phyloP scores from a whole-genome alignment of 2,888 invertebrate species.

The Calephelis perditalis region DNA sequence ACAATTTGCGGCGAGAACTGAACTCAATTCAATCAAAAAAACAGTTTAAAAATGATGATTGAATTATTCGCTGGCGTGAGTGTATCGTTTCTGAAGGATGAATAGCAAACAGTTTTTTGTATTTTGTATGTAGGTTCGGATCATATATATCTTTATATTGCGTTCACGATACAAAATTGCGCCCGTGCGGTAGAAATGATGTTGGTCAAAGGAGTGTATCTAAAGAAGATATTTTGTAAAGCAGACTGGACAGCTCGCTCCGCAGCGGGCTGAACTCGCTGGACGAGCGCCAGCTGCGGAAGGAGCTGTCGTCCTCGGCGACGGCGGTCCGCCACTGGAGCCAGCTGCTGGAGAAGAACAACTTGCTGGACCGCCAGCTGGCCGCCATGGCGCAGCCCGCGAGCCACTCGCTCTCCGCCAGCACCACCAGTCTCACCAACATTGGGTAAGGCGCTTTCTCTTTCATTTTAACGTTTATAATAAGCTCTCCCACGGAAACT shows the following conservation, averaged over 20 bases:
- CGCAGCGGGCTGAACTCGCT: conserved; percentile 70
- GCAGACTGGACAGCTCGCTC: conserved; percentile 67
- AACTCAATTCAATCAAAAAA: too few relatives aligned
- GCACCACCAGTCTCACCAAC: conserved; percentile 69
- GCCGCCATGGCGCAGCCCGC: conserved; percentile 68
- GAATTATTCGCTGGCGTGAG: too few relatives aligned
- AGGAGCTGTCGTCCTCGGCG: conserved; percentile 66
- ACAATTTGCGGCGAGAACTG: too few relatives aligned
- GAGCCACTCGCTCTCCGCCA: conserved; percentile 59
- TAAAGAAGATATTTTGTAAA: neutral
- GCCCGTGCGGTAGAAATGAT: too few relatives aligned
- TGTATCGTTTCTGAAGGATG: too few relatives aligned
- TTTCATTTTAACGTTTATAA: neutral
- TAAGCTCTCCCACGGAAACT: neutral
- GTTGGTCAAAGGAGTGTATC: too few relatives aligned
- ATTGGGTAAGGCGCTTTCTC: conserved; percentile 56
- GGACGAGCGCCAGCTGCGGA: conserved; percentile 67
- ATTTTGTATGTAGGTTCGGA: too few relatives aligned
- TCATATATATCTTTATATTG: too few relatives aligned
- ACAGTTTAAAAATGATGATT: too few relatives aligned
- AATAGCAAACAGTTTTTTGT: too few relatives aligned
- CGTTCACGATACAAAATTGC: too few relatives aligned
- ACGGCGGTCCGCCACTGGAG: conserved; percentile 69
- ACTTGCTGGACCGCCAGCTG: conserved; percentile 60
- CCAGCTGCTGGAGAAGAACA: conserved; percentile 67